These are phyloP conservation scores for Camelus dromedarius DNA, from an alignment of 2,113 vertebrate species.

Conservation along the genomic window DNA sequence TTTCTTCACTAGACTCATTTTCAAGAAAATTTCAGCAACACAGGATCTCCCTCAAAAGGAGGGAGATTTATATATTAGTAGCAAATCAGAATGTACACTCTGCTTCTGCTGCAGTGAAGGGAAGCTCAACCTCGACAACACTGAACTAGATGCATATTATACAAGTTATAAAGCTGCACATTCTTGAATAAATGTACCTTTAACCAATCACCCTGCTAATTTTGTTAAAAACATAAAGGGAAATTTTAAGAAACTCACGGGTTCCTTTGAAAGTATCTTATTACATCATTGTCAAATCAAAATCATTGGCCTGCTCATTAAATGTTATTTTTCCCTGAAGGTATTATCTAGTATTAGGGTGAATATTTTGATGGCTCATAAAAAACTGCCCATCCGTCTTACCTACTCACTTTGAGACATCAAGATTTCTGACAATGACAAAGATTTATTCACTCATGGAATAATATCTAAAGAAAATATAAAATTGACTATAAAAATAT, in stretches of 20 bases:
- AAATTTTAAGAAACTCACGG: conserved; percentile 9
- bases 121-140: background rate
- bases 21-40: background rate
- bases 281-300: background rate
- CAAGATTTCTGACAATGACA: background rate
- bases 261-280: conserved; percentile 24
- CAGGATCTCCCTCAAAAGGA: background rate
- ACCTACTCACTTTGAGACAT: background rate
- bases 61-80: background rate
- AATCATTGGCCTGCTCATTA: conserved; percentile 29
- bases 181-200: background rate
- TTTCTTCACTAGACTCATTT: background rate
- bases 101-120: background rate
- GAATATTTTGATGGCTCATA: background rate
- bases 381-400: background rate
- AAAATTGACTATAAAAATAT: background rate
- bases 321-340: background rate
- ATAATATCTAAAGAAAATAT: background rate
- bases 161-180: background rate
- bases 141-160: background rate
- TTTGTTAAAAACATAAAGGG: conserved; percentile 8
- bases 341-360: background rate
- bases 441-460: background rate
- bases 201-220: background rate
- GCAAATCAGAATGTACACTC: background rate